phyloP scores from a whole-genome alignment of 2,888 invertebrate genomes.

The Biston betularia region DNA sequence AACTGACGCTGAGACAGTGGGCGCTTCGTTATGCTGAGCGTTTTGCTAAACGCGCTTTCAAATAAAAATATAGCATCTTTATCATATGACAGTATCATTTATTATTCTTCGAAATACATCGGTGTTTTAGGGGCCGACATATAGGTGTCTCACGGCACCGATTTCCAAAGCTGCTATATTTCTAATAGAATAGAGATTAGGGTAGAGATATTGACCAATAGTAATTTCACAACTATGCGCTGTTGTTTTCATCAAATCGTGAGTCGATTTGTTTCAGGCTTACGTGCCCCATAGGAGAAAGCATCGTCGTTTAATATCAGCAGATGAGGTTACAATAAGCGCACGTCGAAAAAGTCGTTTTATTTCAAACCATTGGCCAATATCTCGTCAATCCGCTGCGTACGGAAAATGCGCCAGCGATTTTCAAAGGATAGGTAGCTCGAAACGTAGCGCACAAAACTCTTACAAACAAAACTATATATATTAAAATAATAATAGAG shows the following conservation, averaged over 20 bases:
- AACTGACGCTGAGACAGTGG: constrained; percentile 52
- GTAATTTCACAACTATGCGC: no score
- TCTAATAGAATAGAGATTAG: no score
- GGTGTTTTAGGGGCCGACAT: background rate
- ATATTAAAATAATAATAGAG: constrained; percentile 1
- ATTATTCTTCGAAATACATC: background rate
- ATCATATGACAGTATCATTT: background rate
- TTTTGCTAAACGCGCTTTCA: background rate
- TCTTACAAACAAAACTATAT: constrained; percentile 11
- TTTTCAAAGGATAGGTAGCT: background rate
- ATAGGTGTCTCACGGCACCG: no score
- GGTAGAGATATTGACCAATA: no score
- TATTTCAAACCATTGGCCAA: background rate
- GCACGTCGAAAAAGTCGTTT: background rate
- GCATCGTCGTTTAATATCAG: no score
- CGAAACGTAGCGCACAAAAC: background rate
- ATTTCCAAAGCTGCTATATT: no score
- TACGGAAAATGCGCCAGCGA: background rate
- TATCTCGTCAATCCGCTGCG: background rate
- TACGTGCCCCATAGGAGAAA: no score
- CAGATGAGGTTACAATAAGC: no score
- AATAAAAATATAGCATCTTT: background rate
- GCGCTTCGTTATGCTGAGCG: constrained; percentile 13
- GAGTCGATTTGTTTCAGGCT: no score
- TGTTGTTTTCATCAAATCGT: no score